A percentile compares a stretch with the other conserved stretches of the same genome.
Evolutionary conservation across 2,797 vertebrate genomes (phyloP).

Genomic region (Pelochelys cantorii): DNA sequence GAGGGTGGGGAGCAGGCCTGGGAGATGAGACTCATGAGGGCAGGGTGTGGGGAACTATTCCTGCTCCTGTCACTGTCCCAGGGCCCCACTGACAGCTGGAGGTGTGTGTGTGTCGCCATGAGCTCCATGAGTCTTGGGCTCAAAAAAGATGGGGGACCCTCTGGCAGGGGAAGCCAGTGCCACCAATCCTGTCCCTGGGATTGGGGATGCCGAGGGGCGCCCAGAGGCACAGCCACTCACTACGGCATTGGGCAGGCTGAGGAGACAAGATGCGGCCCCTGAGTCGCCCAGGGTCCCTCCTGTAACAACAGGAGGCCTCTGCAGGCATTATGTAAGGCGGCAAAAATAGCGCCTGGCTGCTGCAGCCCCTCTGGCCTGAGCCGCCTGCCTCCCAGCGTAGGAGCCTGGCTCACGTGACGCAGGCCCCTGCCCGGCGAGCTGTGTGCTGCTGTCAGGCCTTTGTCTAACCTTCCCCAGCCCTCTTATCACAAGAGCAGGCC

Average conservation of each 20-base stretch:
- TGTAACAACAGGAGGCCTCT: no score
- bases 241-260: not conserved
- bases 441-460: not conserved
- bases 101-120: no score
- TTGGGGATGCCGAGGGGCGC: not conserved
- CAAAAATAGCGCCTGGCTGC: not conserved
- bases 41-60: not conserved
- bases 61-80: not conserved
- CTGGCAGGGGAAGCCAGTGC: no score
- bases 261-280: not conserved
- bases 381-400: accelerated
- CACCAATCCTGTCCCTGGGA: not conserved
- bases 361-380: not conserved
- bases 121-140: not conserved
- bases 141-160: not conserved
- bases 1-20: accelerated
- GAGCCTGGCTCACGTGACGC: accelerated
- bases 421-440: not conserved
- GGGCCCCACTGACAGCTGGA: accelerated
- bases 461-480: not conserved
- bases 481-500: accelerated
- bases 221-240: not conserved
- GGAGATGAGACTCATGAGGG: not conserved
- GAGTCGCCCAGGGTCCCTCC: no score
- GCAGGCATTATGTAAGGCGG: not conserved